Base-by-base conservation (phyloP, 2,113 vertebrate genomes). In the Ceuthmochares aereus region DNA sequence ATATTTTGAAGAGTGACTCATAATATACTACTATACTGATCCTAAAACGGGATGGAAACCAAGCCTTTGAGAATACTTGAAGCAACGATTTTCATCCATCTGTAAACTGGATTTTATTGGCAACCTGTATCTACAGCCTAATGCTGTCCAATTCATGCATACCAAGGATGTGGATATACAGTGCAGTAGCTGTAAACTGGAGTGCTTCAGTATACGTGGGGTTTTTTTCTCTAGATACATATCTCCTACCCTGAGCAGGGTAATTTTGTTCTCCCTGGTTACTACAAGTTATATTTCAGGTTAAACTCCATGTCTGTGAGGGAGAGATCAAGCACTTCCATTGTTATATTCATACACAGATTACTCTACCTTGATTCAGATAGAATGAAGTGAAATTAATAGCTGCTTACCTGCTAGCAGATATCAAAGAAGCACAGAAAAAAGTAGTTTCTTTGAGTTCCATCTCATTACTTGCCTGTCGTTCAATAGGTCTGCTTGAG, bases 341-440 rank as follows among this genome's bases (percentile, higher is more conserved):
- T 87, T 84, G 80, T 84, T 84, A 40, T 27, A 90, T 92, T 93
- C 75, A 37, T 60, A 84, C 59, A 43, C 43, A 92, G 47, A 87
- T 87, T 70, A 84, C 14, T 56, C 73, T 76, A 95, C 59, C 47
- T 81, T 75, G 47, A 72, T 52, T 87, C 55, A 43, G 64, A 40
- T 1, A 22, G 79, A 81, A 19, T 26, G n/a, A 94, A 91, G 91
- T 56, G 27, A 84, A 93, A 92, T 84, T 88, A 80, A 90, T 92
- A 95, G 34, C 68, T 93, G 68, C 64, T 93, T 90, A 92, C 34
- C 20, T 60, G 40, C 43, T 77, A 75, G 73, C 56, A 78, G 60
- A n/a, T 68, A 74, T 43, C 51, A 70, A 60, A 34, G 59, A 87
- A 89, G 51, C 64, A 43, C 40, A 89, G 56, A 63, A 91, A 75